A percentile compares a stretch with the other conserved stretches of the same genome.
phyloP scores from a whole-genome alignment of 2,797 vertebrate species.

The Syncerus caffer region DNA sequence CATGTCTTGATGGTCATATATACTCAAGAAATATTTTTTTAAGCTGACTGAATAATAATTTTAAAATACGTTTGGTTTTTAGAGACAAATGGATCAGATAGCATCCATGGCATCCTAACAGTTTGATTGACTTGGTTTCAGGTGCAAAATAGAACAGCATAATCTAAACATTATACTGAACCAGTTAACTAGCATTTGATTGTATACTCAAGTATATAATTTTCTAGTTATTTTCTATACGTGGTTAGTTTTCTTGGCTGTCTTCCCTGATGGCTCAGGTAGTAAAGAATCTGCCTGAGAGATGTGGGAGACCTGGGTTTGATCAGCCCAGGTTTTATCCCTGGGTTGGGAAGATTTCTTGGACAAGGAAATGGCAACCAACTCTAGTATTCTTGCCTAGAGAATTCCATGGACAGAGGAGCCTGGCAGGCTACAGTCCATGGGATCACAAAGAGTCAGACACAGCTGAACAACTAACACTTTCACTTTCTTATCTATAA shows the following conservation, averaged over 20 bases:
- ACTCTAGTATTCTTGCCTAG: neutral
- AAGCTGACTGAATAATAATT: neutral
- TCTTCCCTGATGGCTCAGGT: neutral
- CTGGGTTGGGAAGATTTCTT: neutral
- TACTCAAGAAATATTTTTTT: neutral
- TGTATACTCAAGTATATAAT: neutral
- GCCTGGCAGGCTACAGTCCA: neutral
- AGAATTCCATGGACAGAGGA: neutral
- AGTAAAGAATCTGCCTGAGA: neutral
- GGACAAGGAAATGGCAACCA: neutral
- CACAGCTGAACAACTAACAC: neutral
- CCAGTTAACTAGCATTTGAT: neutral
- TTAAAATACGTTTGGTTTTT: neutral
- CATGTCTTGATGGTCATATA: neutral
- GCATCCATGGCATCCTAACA: neutral
- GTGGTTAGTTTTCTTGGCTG: neutral
- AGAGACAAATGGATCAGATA: neutral
- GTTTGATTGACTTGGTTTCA: neutral
- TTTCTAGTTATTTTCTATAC: conserved; percentile 13
- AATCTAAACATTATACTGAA: neutral
- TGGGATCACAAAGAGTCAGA: neutral
- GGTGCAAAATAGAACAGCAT: neutral
- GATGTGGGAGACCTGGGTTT: neutral
- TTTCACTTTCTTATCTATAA: neutral
- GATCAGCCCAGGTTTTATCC: neutral